Conservation (phyloP, 2,113 vertebrate species). For the Cygnus buccinator region DNA sequence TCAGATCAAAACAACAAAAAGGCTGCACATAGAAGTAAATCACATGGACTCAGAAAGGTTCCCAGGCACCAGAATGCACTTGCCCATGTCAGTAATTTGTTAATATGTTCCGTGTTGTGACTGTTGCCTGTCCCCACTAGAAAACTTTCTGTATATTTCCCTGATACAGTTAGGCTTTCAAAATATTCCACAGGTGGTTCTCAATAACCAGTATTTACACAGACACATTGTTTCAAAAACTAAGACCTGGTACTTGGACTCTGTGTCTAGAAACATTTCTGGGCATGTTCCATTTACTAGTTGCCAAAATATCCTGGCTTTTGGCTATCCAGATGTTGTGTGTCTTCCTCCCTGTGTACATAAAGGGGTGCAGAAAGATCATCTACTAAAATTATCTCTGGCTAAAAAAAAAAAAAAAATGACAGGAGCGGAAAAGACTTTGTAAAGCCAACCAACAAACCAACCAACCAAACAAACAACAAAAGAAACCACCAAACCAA, state of each 20-base stretch:
- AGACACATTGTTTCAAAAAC: neutral
- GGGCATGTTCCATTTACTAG: neutral
- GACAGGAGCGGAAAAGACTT: accelerated
- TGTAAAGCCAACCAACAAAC: neutral
- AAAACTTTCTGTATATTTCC: neutral
- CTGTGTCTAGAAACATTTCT: neutral
- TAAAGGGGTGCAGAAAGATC: neutral
- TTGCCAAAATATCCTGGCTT: neutral
- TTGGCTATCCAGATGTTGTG: neutral
- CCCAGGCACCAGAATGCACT: neutral
- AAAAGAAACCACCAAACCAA: neutral
- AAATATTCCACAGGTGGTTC: neutral
- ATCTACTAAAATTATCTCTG: neutral
- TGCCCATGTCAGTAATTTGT: neutral
- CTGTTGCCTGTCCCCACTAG: neutral
- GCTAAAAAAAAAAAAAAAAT: neutral
- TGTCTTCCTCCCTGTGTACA: neutral
- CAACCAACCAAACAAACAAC: no score
- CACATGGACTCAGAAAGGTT: neutral
- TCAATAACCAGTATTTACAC: neutral
- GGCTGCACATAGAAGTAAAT: neutral
- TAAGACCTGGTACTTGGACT: neutral
- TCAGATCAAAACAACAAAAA: neutral
- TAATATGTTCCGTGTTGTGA: neutral
- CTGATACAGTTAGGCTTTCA: neutral